A percentile compares a stretch with the other conserved stretches of the same genome.
These are phyloP conservation scores for Trichonephila clavipes DNA, from an alignment of 1,140 invertebrate genomes.

Conservation along the genomic window DNA sequence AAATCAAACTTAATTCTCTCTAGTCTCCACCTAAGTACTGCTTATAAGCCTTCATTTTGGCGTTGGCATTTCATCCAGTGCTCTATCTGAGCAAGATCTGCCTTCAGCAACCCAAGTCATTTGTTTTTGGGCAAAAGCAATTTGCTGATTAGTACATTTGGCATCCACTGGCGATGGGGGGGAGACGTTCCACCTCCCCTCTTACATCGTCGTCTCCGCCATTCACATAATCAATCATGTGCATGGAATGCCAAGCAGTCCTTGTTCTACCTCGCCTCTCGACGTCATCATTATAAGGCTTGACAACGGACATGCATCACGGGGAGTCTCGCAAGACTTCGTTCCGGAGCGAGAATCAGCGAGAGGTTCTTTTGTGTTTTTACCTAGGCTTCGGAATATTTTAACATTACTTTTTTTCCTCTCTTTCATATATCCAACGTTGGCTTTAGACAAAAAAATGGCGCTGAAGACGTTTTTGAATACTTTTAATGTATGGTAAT, in stretches of 20 bases:
- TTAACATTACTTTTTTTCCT: background rate
- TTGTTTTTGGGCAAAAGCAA: slow-evolving; percentile 44
- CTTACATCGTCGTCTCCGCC: background rate
- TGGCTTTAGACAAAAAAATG: background rate
- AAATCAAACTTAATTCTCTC: no score
- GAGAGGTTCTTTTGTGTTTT: background rate
- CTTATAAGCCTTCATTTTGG: no score
- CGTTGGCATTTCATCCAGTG: background rate
- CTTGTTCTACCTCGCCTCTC: slow-evolving; percentile 41
- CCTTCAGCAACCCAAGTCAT: background rate
- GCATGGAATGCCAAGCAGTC: slow-evolving; percentile 59
- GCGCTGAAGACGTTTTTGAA: background rate
- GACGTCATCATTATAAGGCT: slow-evolving; percentile 63
- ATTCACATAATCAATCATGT: slow-evolving; percentile 62
- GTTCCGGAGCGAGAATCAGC: background rate
- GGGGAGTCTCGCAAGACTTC: slow-evolving; percentile 1
- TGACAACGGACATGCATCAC: slow-evolving; percentile 63
- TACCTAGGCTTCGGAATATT: background rate
- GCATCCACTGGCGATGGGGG: slow-evolving; percentile 12
- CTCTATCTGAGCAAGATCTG: background rate
- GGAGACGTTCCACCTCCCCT: background rate
- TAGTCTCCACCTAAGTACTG: no score
- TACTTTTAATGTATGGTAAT: slow-evolving; percentile 58
- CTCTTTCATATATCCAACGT: background rate
- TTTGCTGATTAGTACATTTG: slow-evolving; percentile 69